Percentiles rank a stretch among this genome's conserved stretches.
Conservation (phyloP, 2,797 vertebrate species). For the Sebastes ruberrimus region DNA sequence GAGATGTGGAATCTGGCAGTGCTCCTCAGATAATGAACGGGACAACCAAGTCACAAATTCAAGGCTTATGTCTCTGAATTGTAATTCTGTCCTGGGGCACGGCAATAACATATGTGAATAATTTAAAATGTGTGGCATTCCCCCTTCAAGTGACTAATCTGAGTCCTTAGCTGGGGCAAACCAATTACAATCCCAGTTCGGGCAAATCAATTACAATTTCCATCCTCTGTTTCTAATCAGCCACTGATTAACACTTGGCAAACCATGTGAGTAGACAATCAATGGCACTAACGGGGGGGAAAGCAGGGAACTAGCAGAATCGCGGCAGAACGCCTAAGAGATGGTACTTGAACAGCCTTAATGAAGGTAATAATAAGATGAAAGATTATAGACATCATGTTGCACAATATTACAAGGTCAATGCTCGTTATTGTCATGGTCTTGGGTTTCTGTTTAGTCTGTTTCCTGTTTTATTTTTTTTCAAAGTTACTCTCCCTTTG, state of each 20-base stretch:
- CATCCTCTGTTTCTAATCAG: slow-evolving; percentile 63
- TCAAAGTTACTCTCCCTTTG: no score
- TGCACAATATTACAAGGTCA: slow-evolving; percentile 5
- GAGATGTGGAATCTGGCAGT: neutral
- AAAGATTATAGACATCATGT: neutral
- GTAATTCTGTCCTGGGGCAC: slow-evolving; percentile 27
- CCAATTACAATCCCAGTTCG: slow-evolving; percentile 56
- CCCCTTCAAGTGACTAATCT: slow-evolving; percentile 54
- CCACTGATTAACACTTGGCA: slow-evolving; percentile 65
- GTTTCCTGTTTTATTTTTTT: no score
- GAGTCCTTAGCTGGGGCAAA: slow-evolving; percentile 35
- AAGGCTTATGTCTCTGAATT: slow-evolving; percentile 30
- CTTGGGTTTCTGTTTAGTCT: no score
- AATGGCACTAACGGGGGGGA: slow-evolving; percentile 26
- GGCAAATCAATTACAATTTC: slow-evolving; percentile 63
- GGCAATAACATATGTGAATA: slow-evolving; percentile 44
- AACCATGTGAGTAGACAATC: slow-evolving; percentile 58
- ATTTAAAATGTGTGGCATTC: slow-evolving; percentile 37
- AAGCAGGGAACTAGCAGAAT: slow-evolving; percentile 13
- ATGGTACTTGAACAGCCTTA: slow-evolving; percentile 2
- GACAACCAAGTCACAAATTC: slow-evolving; percentile 19
- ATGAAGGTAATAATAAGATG: slow-evolving; percentile 1
- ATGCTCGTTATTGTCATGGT: neutral
- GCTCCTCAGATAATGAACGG: slow-evolving; percentile 29
- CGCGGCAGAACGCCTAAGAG: neutral